Evolutionary conservation across 1,140 invertebrate species (phyloP), one percentile per base, ranked within the genome.

Genomic region (Diachasma alloeum): DNA sequence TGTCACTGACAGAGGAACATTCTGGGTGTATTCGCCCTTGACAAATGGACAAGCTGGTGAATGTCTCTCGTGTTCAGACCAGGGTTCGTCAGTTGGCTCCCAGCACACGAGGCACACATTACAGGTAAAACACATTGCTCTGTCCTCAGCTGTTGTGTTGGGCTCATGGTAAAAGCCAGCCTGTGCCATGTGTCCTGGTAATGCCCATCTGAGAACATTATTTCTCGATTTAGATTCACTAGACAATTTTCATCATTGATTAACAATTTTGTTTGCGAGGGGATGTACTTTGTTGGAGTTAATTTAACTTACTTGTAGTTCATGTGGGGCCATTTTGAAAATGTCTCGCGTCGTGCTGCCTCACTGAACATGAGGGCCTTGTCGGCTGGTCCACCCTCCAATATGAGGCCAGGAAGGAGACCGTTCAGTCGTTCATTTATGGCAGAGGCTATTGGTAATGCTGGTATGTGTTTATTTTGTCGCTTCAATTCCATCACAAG

Each of bases 121-220:
- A 87, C 97, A 98, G 0, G 95, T 97, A 86, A 98, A 98, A 86
- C 97, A 98, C 94, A 98, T 96, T 0, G 96, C 96, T 76, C 97
- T 91, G 87, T 98, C 97, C 85, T 97, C 96, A 3, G 96, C 96
- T 24, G 93, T 93, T 8, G 94, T 91, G 76, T 96, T 97, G 0
- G 97, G 97, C 84, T 97, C 96, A 86, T 98, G 96, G 89, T 97
- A 98, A 87, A 98, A 98, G 0, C 97, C 97, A 31, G 97, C 97
- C 86, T 98, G 96, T 4, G 97, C 96, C 97, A 98, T 98, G 87
- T 96, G 96, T 78, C 97, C 96, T 0, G 97, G 97, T 75, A 97
- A 87, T 8, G 97, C 97, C 96, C 97, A 98, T 90, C 96, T 97
- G 82, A 76, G 69, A 72, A 76, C 70, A 53, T 72, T 46, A 72